phyloP scores from a whole-genome alignment of 2,888 invertebrate genomes.

The Tiphia femorata region DNA sequence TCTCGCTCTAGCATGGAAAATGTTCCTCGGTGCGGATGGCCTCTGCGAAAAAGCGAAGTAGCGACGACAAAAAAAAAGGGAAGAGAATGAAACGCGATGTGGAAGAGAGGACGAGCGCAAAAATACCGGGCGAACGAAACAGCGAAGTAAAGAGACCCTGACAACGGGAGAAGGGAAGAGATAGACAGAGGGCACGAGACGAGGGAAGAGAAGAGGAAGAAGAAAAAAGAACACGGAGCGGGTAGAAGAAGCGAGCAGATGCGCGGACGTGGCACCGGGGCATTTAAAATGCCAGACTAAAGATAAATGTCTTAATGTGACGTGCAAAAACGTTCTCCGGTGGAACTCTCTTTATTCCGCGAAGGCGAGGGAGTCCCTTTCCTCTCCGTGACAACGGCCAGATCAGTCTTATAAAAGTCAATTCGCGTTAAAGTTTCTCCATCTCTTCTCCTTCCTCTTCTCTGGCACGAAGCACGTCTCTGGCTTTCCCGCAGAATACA shows the following conservation, averaged over 20 bases:
- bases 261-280: background rate
- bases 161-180: background rate
- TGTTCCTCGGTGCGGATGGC: constrained; percentile 1
- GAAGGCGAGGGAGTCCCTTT: no score
- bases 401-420: no score
- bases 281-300: no score
- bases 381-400: no score
- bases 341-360: no score
- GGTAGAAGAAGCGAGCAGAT: constrained; percentile 5
- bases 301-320: no score
- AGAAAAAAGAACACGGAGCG: background rate
- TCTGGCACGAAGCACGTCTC: constrained; percentile 4
- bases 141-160: background rate
- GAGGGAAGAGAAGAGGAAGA: background rate
- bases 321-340: no score
- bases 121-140: background rate
- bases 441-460: background rate
- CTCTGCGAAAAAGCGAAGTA: background rate
- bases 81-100: background rate
- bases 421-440: no score
- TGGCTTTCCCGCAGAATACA: no score
- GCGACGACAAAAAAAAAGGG: constrained; percentile 1
- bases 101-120: background rate
- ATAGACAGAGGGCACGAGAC: background rate
- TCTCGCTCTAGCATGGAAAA: constrained; percentile 3